Base-by-base conservation (phyloP, 2,797 vertebrate genomes). In the Glyptemys insculpta region DNA sequence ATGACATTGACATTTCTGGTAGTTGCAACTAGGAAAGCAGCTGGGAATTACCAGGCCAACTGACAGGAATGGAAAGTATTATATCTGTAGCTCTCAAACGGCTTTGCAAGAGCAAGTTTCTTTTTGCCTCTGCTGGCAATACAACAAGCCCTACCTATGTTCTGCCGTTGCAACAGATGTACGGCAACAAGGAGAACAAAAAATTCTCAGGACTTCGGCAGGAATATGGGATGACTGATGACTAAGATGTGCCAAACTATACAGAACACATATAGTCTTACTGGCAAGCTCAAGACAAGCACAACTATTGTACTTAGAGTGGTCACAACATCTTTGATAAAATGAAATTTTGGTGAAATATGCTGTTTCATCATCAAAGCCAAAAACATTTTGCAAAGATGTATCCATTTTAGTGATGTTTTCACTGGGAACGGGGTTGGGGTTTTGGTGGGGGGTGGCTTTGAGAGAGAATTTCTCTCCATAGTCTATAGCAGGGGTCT, bases 231-330 rank as follows among this genome's bases (percentile, higher is more conserved):
- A 27, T 12, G 41, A 74, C 5, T 31, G 79, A 54, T 53, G 56
- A 91, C 72, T 4, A 81, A 1, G 0, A 82, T 81, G 21, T 4
- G 6, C 8, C 2, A 14, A 53, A 56, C 49, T 49, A 11, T 59
- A 88, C 8, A 89, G 47, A 85, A 44, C 16, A 80, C 21, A 15
- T 37, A 50, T 11, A 44, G 87, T 62, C 76, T 14, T 86, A 81
- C 18, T 44, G 74, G 86, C 0, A 1, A 11, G 23, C 16, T 89
- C 59, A 81, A 82, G 84, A 50, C 52, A 91, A 87, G n/a, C 27
- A 78, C 8, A 81, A 85, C 14, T 72, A 52, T 65, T 0, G 0
- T 2, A 85, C 0, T 0, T n/a, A 76, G 37, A 50, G 19, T 95
- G 54, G n/a, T 68, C 49, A 41, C 37, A 88, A 19, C 41, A 79